Evolutionary conservation across 2,888 invertebrate genomes (phyloP).

Genomic region (Vannuccia rotundouncinata): DNA sequence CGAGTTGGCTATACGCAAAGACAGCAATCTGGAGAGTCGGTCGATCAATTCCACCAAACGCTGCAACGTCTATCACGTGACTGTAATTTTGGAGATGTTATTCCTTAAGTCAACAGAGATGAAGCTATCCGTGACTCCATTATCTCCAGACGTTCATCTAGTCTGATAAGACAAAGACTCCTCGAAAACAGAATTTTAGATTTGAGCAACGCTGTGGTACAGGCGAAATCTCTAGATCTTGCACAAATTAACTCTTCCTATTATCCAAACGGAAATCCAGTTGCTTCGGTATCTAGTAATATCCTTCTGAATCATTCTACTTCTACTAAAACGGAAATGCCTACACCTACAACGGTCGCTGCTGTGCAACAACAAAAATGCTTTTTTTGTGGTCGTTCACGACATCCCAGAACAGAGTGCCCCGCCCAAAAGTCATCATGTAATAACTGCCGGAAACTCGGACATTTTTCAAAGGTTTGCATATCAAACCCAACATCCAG

Average conservation of each 20-base stretch:
- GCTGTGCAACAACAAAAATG: conserved; percentile 28
- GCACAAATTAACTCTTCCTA: conserved; percentile 23
- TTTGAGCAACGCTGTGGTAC: conserved; percentile 9
- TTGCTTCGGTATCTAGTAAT: conserved; percentile 26
- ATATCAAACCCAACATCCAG: background rate
- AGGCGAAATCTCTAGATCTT: conserved; percentile 27
- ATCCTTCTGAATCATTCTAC: conserved; percentile 7
- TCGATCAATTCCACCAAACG: conserved; percentile 27
- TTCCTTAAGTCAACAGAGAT: conserved; percentile 12
- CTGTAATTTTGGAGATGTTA: conserved; percentile 32
- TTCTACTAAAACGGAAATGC: conserved; percentile 17
- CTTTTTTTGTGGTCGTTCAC: conserved; percentile 34
- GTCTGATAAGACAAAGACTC: conserved; percentile 22
- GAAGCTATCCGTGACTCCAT: conserved; percentile 29
- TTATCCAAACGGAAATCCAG: conserved; percentile 11
- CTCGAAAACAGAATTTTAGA: conserved; percentile 31
- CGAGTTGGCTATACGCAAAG: conserved; percentile 12
- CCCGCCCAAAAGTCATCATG: conserved; percentile 30
- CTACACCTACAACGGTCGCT: background rate
- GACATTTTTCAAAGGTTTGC: conserved; percentile 35
- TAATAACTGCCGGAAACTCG: conserved; percentile 24
- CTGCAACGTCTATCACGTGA: conserved; percentile 27
- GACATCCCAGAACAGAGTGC: conserved; percentile 30
- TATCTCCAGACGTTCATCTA: conserved; percentile 10
- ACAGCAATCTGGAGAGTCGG: conserved; percentile 30